phyloP scores from a whole-genome alignment of 2,113 vertebrate genomes.

The Manacus vitellinus region DNA sequence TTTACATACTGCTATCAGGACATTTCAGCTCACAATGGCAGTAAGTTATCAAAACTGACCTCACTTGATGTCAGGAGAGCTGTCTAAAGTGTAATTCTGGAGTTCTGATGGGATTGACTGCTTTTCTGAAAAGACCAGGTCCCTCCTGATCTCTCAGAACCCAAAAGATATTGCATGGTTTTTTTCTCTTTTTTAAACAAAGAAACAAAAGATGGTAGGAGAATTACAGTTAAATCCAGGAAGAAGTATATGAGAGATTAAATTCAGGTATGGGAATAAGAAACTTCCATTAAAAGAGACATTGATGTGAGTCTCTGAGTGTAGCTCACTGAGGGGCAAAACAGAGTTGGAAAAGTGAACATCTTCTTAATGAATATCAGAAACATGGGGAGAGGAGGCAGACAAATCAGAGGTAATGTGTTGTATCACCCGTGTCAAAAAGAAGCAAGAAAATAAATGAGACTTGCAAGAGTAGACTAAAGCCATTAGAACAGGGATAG shows the following conservation, averaged over 20 bases:
- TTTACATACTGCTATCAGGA: neutral
- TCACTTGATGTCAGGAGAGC: neutral
- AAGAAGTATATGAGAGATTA: neutral
- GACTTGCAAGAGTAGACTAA: slow-evolving; percentile 6
- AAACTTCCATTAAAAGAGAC: neutral
- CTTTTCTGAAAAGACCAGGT: neutral
- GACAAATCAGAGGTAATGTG: slow-evolving; percentile 12
- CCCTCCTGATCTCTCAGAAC: neutral
- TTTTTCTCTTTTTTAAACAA: neutral
- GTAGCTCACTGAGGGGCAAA: neutral
- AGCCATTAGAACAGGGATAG: neutral
- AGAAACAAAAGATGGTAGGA: neutral
- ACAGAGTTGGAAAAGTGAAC: neutral
- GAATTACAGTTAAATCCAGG: neutral
- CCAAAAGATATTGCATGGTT: neutral
- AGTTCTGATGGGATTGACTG: neutral
- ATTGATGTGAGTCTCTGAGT: neutral
- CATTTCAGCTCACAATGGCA: neutral
- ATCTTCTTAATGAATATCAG: slow-evolving; percentile 32
- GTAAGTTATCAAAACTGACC: neutral
- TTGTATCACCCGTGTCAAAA: neutral
- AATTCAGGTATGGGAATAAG: neutral
- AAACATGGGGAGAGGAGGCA: neutral
- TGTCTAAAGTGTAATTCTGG: neutral
- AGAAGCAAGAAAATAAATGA: slow-evolving; percentile 52